These are phyloP conservation scores for Syngnathus acus DNA, from an alignment of 2,797 vertebrate genomes.

Conservation along the genomic window DNA sequence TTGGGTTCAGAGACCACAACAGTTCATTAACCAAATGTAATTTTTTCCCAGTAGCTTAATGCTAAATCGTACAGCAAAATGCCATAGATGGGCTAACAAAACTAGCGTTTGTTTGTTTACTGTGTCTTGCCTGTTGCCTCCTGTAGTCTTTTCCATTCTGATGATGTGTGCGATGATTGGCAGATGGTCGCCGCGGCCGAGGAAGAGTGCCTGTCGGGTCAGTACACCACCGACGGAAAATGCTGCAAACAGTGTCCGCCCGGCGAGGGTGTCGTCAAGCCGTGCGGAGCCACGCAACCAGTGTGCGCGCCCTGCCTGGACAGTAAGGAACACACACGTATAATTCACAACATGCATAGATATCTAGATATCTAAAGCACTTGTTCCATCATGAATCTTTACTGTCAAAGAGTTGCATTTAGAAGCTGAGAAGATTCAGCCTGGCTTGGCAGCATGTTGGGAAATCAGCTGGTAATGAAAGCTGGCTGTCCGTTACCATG, in stretches of 20 bases:
- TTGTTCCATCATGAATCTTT: no score
- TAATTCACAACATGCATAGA: background rate
- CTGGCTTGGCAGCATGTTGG: slow-evolving; percentile 16
- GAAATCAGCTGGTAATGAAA: slow-evolving; percentile 27
- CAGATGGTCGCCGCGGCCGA: slow-evolving; percentile 72
- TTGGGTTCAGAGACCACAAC: no score
- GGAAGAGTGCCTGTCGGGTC: slow-evolving; percentile 61
- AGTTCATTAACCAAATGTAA: no score
- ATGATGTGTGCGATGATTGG: slow-evolving; percentile 6
- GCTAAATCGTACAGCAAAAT: no score
- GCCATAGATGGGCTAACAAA: no score
- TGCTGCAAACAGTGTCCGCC: slow-evolving; percentile 83
- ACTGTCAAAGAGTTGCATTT: background rate
- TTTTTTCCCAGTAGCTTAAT: no score
- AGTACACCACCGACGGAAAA: slow-evolving; percentile 72
- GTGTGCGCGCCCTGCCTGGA: slow-evolving; percentile 84
- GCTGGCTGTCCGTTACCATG: slow-evolving; percentile 37
- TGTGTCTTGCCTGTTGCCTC: background rate
- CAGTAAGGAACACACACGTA: slow-evolving; percentile 74
- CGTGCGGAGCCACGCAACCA: slow-evolving; percentile 80
- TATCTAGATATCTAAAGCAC: no score
- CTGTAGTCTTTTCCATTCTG: background rate
- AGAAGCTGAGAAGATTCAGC: background rate
- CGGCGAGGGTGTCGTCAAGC: slow-evolving; percentile 78
- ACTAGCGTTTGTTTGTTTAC: no score